These are phyloP conservation scores for Talpa occidentalis DNA, from an alignment of 2,113 vertebrate genomes.

Conservation along the genomic window DNA sequence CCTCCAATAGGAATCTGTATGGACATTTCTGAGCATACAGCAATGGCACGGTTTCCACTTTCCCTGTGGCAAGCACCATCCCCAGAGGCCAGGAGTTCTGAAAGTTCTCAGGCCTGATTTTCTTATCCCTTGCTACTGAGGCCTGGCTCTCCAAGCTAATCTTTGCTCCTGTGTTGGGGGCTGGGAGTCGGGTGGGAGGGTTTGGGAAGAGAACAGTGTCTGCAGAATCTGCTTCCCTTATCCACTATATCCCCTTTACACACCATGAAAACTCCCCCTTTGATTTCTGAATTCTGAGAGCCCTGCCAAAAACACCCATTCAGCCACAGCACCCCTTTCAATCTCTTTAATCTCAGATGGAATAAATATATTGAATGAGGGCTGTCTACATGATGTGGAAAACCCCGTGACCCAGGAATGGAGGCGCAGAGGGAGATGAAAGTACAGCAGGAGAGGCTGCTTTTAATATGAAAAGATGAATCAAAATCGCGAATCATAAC, in stretches of 20 bases:
- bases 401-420: constrained; percentile 13
- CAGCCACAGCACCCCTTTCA: not conserved
- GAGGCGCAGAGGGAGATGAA: not conserved
- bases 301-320: constrained; percentile 51
- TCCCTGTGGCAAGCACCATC: not conserved
- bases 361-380: constrained; percentile 30
- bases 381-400: constrained; percentile 54
- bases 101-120: not conserved
- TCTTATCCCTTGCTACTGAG: not conserved
- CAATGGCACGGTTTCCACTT: not conserved
- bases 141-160: not conserved
- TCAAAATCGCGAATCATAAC: not conserved
- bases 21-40: not conserved
- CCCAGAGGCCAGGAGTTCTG: not conserved
- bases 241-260: not conserved
- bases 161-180: not conserved
- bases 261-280: not conserved
- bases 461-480: constrained; percentile 59
- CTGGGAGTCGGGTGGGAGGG: no score
- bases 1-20: not conserved
- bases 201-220: not conserved
- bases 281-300: not conserved
- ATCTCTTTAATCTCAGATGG: constrained; percentile 38
- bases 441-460: constrained; percentile 62
- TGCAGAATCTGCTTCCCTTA: not conserved